These are phyloP conservation scores for Myxocyprinus asiaticus DNA, from an alignment of 2,113 vertebrate genomes.

Conservation along the genomic window DNA sequence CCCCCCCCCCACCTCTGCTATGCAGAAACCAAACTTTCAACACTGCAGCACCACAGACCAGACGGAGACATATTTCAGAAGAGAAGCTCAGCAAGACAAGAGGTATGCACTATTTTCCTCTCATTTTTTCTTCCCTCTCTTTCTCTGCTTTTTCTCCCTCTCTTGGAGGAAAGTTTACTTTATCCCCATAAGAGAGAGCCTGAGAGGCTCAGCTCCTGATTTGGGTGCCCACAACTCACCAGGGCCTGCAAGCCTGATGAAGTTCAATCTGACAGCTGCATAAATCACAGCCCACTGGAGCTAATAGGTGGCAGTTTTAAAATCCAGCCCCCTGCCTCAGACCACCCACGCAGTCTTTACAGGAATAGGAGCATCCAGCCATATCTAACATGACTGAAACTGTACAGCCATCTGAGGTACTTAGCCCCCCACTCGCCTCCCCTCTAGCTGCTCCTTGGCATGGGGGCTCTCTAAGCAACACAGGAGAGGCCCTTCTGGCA, in stretches of 20 bases:
- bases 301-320: constrained; percentile 78
- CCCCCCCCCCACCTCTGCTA: constrained; percentile 40
- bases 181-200: constrained; percentile 62
- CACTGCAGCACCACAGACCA: constrained; percentile 5
- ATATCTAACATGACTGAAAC: constrained; percentile 68
- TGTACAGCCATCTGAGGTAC: constrained; percentile 67
- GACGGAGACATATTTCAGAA: constrained; percentile 46
- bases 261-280: constrained; percentile 76
- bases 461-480: constrained; percentile 74
- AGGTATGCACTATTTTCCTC: constrained; percentile 50
- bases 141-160: constrained; percentile 35
- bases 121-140: constrained; percentile 40
- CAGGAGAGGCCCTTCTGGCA: constrained; percentile 77
- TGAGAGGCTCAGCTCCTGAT: constrained; percentile 57
- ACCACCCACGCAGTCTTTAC: constrained; percentile 75
- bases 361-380: constrained; percentile 72
- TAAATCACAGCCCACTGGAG: constrained; percentile 73
- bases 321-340: constrained; percentile 60
- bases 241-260: constrained; percentile 72
- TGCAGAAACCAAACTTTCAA: neutral
- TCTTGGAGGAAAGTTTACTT: constrained; percentile 66
- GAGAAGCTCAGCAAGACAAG: constrained; percentile 44
- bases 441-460: constrained; percentile 57
- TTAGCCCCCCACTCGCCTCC: constrained; percentile 54
- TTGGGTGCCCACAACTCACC: constrained; percentile 74